Percentiles rank a stretch among this genome's conserved stretches.
Conservation (phyloP, 1,140 invertebrate genomes). For the Drosophila carrolli region DNA sequence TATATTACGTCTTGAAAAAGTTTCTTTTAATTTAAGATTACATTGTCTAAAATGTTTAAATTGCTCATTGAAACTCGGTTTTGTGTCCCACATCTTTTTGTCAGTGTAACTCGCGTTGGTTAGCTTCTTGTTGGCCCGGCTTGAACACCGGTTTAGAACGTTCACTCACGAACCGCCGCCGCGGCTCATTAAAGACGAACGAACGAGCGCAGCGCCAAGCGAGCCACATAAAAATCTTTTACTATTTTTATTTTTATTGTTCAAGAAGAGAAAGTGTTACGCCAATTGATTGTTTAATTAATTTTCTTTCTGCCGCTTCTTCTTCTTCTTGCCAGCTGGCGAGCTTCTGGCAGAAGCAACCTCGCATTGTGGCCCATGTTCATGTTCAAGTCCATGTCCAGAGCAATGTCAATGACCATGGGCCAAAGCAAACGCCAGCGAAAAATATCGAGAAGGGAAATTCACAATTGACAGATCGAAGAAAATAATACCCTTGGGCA, state of each 20-base stretch:
- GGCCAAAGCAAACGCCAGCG: conserved; percentile 18
- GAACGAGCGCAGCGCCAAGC: conserved; percentile 19
- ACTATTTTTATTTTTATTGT: conserved; percentile 73
- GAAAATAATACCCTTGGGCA: conserved; percentile 13
- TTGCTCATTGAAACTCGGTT: not conserved
- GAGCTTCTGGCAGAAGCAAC: conserved; percentile 26
- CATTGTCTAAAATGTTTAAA: not conserved
- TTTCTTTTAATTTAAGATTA: not conserved
- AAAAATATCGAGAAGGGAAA: conserved; percentile 10
- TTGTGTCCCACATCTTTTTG: not conserved
- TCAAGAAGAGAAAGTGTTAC: conserved; percentile 83
- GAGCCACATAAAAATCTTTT: conserved; percentile 52
- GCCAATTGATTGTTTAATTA: conserved; percentile 82
- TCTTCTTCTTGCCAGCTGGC: conserved; percentile 37
- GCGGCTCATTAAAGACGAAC: conserved; percentile 49
- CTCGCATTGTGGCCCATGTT: conserved; percentile 14
- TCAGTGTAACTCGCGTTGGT: conserved; percentile 3
- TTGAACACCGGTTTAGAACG: conserved; percentile 65
- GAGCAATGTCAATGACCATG: conserved; percentile 55
- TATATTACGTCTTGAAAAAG: too few species aligned
- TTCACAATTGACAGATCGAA: conserved; percentile 1
- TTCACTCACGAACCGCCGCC: conserved; percentile 62
- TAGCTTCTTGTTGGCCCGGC: conserved; percentile 22
- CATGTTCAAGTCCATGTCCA: conserved; percentile 38
- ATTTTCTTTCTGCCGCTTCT: conserved; percentile 63